These are phyloP conservation scores for Ophonus ardosiacus DNA, from an alignment of 2,888 invertebrate genomes.

Conservation along the genomic window DNA sequence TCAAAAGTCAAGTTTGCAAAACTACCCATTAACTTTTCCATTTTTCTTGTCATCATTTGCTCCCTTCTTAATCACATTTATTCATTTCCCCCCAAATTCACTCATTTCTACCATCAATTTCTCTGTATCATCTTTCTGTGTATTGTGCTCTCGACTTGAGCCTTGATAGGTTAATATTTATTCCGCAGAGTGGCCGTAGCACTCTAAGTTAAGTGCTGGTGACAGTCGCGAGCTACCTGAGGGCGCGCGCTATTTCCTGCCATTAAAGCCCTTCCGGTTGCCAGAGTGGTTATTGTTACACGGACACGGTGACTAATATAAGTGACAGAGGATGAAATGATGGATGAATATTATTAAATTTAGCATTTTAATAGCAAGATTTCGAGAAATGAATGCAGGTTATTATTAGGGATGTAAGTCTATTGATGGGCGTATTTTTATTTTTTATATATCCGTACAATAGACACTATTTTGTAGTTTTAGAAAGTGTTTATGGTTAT, in stretches of 20 bases:
- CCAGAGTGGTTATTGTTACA: not conserved
- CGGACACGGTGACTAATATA: not conserved
- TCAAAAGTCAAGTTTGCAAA: no score
- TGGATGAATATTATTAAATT: not conserved
- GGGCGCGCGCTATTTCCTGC: constrained; percentile 67
- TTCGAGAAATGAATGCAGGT: not conserved
- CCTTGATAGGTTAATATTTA: constrained; percentile 34
- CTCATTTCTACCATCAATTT: constrained; percentile 26
- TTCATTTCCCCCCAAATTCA: not conserved
- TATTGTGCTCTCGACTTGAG: not conserved
- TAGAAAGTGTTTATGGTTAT: no score
- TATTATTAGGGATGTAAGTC: not conserved
- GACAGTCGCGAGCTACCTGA: constrained; percentile 31
- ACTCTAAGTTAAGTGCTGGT: constrained; percentile 17
- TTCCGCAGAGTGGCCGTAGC: constrained; percentile 56
- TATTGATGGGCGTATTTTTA: no score
- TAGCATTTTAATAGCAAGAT: not conserved
- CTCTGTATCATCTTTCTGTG: not conserved
- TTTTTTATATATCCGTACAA: no score
- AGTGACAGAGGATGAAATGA: not conserved
- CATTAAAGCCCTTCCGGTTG: constrained; percentile 67
- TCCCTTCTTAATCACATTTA: not conserved
- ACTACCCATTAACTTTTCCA: no score
- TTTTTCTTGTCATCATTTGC: not conserved
- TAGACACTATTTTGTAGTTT: no score